Base-by-base conservation (phyloP, 2,797 vertebrate species). In the Phaenicophaeus curvirostris region DNA sequence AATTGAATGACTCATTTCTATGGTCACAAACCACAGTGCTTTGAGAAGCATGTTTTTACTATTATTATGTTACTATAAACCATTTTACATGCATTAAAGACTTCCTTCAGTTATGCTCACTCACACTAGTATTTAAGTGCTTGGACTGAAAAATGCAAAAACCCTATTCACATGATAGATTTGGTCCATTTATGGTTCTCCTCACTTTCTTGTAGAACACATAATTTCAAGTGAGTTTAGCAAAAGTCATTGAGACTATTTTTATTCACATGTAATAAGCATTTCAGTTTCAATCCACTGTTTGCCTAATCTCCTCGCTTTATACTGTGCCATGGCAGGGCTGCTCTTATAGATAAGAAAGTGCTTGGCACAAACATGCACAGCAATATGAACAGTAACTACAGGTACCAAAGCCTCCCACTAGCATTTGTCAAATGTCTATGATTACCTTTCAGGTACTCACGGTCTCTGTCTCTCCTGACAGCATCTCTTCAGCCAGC, bases 311-410 rank as follows among this genome's bases (percentile, higher is more conserved):
- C 57, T 90, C 31, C 77, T 71, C 50, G 44, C 48, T 82, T 24
- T 95, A 8, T 25, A 37, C 50, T 51, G n/a, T 71, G 37, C 81
- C 75, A n/a, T 23, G 61, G 68, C 50, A 85, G 75, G 92, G 53
- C 84, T 92, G 59, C n/a, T 85, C 5, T 27, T 74, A n/a, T 24
- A 89, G 92, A 88, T 94, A 92, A 92, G 86, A 57, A 88, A 76
- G 21, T 19, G 13, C 30, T 71, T 90, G 90, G 77, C 88, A 82
- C 57, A 77, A 95, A 71, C 15, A 71, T 20, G 33, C 42, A 55
- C 31, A 46, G 14, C 41, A 88, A 55, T 37, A 25, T 4, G 23
- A 91, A 73, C 67, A 74, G 62, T 35, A 94, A 71, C 71, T 20
- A 10, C 5, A 6, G 53, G 77, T 73, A 67, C 25, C 39, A 65